A percentile compares a stretch with the other conserved stretches of the same genome.
These are phyloP conservation scores for Paguma larvata DNA, from an alignment of 2,797 vertebrate species.

Conservation along the genomic window DNA sequence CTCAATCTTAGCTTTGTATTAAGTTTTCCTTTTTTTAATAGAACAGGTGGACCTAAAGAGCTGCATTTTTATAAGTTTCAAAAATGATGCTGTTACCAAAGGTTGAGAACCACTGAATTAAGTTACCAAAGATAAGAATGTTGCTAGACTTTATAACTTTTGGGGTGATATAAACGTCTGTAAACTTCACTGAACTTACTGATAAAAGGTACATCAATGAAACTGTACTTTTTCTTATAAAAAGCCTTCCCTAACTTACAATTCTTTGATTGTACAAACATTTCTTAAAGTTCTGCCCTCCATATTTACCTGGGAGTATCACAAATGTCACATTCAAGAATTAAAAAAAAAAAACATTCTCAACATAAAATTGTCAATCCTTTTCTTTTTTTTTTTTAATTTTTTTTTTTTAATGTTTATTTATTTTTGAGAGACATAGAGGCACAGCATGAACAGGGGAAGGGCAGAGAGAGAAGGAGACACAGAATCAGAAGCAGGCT, in stretches of 20 bases:
- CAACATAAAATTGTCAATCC: constrained; percentile 2
- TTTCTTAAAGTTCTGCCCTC: constrained; percentile 38
- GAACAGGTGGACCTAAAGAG: not conserved
- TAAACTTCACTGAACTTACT: not conserved
- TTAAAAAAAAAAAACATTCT: not conserved
- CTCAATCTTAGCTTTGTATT: constrained; percentile 4
- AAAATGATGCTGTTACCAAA: not conserved
- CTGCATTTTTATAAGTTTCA: constrained; percentile 1
- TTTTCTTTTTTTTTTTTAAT: no score
- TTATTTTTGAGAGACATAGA: no score
- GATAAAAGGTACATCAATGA: not conserved
- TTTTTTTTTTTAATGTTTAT: no score
- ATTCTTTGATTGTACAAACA: constrained; percentile 19
- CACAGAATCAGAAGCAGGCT: no score
- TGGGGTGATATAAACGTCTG: not conserved
- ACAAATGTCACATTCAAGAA: constrained; percentile 20
- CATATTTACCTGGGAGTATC: constrained; percentile 51
- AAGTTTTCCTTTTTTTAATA: not conserved
- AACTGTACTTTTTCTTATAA: constrained; percentile 29
- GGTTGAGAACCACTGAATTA: not conserved
- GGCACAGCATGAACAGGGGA: no score
- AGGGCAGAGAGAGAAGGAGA: no score
- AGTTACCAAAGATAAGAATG: not conserved
- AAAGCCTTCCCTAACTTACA: not conserved
- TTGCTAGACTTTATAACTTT: not conserved